Conservation (phyloP, 2,113 vertebrate species). For the Pongo abelii region DNA sequence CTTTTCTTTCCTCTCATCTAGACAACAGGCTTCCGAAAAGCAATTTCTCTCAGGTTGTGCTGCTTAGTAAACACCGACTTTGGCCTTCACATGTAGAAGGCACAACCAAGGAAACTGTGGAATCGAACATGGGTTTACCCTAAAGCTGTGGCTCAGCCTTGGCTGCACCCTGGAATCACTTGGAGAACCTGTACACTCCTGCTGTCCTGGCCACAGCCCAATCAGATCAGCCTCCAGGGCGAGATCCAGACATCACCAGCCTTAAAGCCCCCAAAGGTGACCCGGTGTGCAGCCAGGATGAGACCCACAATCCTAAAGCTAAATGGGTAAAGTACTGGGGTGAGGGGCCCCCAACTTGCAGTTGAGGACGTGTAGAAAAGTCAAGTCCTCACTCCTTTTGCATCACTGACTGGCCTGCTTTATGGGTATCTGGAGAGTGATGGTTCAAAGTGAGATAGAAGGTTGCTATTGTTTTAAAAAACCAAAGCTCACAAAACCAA, state of each 20-base stretch:
- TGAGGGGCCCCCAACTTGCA: too few relatives aligned
- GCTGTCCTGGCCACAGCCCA: background rate
- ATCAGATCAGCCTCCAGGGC: background rate
- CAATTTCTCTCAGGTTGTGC: background rate
- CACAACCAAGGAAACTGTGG: background rate
- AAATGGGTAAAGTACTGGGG: background rate
- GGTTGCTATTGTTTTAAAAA: background rate
- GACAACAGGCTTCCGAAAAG: background rate
- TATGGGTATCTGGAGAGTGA: background rate
- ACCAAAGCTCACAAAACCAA: background rate
- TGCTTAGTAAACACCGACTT: background rate
- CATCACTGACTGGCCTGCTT: background rate
- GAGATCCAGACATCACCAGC: background rate
- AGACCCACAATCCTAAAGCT: background rate
- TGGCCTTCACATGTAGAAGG: background rate
- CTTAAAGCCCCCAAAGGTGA: background rate
- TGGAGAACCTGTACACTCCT: background rate
- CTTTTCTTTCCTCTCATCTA: background rate
- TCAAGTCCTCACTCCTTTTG: background rate
- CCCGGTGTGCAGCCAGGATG: background rate
- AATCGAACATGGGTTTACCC: background rate
- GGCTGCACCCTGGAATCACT: background rate
- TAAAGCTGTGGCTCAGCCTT: background rate
- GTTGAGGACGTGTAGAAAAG: background rate
- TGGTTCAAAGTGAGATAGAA: background rate